A percentile compares a stretch with the other conserved stretches of the same genome.
Conservation (phyloP, 2,113 vertebrate genomes). For the Seriola quinqueradiata region DNA sequence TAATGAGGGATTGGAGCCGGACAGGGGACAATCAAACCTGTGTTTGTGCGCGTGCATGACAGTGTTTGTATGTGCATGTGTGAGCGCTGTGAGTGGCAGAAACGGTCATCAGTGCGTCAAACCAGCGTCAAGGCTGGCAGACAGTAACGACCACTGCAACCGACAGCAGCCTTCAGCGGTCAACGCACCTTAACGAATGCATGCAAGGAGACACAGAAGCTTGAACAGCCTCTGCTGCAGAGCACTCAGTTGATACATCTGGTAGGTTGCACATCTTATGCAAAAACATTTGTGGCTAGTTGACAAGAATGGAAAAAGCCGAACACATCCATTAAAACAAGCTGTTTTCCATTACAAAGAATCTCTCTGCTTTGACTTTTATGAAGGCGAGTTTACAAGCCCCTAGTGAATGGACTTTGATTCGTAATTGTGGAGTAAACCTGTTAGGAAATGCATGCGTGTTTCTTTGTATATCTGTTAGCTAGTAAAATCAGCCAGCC, state of each 20-base stretch:
- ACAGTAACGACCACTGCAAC: conserved; percentile 30
- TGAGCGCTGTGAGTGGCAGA: conserved; percentile 17
- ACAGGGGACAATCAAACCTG: conserved; percentile 72
- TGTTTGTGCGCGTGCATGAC: conserved; percentile 41
- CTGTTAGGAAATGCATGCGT: conserved; percentile 63
- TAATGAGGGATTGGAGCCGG: conserved; percentile 79
- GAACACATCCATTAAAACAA: conserved; percentile 42
- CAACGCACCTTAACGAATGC: conserved; percentile 23
- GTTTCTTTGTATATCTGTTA: conserved; percentile 70
- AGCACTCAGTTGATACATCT: background rate
- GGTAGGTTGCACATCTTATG: background rate
- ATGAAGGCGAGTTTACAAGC: conserved; percentile 59
- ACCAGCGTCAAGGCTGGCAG: conserved; percentile 36
- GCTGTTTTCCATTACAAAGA: conserved; percentile 50
- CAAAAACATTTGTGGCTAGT: conserved; percentile 8
- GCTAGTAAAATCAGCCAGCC: conserved; percentile 70
- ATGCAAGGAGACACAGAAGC: background rate
- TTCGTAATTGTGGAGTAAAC: conserved; percentile 53
- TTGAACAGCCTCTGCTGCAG: background rate
- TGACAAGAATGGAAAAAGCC: conserved; percentile 43
- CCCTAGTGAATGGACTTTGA: conserved; percentile 44
- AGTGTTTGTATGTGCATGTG: conserved; percentile 1
- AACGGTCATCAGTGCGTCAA: conserved; percentile 40
- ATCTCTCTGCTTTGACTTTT: conserved; percentile 39
- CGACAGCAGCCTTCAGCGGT: conserved; percentile 16